A percentile compares a stretch with the other conserved stretches of the same genome.
Evolutionary conservation across 2,888 invertebrate species (phyloP).

Genomic region (Sepiola atlantica): DNA sequence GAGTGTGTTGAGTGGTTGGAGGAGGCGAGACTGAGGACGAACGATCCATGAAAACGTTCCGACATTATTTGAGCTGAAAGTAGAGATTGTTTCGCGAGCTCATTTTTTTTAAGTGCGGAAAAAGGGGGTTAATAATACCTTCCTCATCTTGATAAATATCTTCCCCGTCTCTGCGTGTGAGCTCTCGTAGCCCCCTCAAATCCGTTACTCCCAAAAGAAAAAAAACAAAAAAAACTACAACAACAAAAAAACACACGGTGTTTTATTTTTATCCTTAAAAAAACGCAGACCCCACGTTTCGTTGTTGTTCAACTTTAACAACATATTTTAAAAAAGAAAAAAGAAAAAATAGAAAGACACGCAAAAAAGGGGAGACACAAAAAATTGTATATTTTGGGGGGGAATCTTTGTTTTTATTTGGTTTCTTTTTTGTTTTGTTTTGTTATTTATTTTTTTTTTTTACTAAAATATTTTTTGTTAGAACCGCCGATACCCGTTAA

Average conservation of each 20-base stretch:
- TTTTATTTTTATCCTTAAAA: neutral
- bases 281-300: too few relatives aligned
- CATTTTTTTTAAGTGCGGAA: neutral
- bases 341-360: neutral
- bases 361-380: too few relatives aligned
- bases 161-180: neutral
- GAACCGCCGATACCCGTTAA: too few relatives aligned
- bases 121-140: neutral
- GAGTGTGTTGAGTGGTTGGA: neutral
- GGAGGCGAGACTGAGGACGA: constrained; percentile 1
- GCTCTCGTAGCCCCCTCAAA: neutral
- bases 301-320: neutral
- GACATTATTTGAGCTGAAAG: neutral
- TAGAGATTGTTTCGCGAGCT: neutral
- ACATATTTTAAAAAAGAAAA: neutral
- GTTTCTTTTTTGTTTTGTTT: too few relatives aligned
- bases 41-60: constrained; percentile 46
- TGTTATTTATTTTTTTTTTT: too few relatives aligned
- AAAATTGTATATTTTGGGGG: too few relatives aligned
- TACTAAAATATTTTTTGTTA: too few relatives aligned
- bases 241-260: neutral
- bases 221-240: too few relatives aligned
- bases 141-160: neutral
- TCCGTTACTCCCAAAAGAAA: neutral
- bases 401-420: too few relatives aligned